Evolutionary conservation across 2,888 invertebrate species (phyloP), one percentile per base, ranked within the genome.

Genomic region (Parasteatoda lunata): DNA sequence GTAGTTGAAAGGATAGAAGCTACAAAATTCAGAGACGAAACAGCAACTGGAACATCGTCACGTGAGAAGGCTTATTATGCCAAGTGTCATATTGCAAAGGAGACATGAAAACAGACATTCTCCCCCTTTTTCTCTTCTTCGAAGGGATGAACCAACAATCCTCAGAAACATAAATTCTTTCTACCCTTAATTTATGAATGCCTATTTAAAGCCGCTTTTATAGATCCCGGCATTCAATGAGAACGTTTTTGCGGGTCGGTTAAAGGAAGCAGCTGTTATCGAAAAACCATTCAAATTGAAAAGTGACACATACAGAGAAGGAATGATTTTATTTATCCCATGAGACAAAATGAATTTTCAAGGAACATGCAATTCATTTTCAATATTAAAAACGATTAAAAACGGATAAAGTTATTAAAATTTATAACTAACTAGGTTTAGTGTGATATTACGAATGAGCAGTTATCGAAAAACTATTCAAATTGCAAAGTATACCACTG

Each of bases 101-200:
- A 52, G 81, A 81, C 71, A 86, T 86, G 76, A 71, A 86, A 81
- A 81, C 77, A 86, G 81, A 77, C 81, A 47, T 81, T 77, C 54
- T 48, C 52, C 66, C 47, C 65, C 65, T 72, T 72, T 71, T 72
- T 77, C 65, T 68, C 59, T 45, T 54, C 11, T 59, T 59, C n/a
- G 11, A 59, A 59, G 59, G 52, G 11, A 15, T 8, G 69, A 48
- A 68, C 72, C 52, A 81, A 51, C 77, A 72, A 80, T 81, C 76
- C 76, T 68, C n/a, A 49, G 45, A 68, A 48, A 70, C 77, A 86
- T 86, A 86, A 86, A 81, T 86, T 77, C 80, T 72, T 81, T 8
- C 47, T 54, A 72, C 65, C 77, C 77, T 54, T 76, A 75, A 80
- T 84, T 84, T 85, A 80, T 71, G 79, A 65, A 71, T 65, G 73